Conservation (phyloP, 2,113 vertebrate species). For the Rhabdornis inornatus region DNA sequence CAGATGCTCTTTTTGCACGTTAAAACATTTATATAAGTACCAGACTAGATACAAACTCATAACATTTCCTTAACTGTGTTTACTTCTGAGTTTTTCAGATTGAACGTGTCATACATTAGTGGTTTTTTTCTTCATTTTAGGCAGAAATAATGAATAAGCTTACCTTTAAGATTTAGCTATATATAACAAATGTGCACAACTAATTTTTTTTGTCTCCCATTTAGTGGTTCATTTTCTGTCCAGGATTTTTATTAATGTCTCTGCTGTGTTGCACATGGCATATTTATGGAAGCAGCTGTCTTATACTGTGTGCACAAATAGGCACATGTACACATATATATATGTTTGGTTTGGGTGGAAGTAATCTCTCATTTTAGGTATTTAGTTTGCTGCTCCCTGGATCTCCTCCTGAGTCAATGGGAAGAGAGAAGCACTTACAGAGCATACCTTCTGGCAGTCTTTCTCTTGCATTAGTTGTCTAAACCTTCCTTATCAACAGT, state of each 20-base stretch:
- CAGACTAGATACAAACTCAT: neutral
- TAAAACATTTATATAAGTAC: slow-evolving; percentile 41
- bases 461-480: neutral
- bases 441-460: neutral
- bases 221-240: slow-evolving; percentile 27
- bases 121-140: neutral
- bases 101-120: neutral
- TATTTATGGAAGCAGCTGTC: slow-evolving; percentile 24
- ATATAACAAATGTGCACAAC: neutral
- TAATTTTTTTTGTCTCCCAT: neutral
- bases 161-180: neutral
- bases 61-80: slow-evolving; percentile 21
- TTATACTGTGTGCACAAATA: neutral
- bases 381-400: neutral
- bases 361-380: neutral
- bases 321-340: neutral
- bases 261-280: neutral
- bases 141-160: slow-evolving; percentile 4
- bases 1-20: slow-evolving; percentile 53
- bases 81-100: slow-evolving; percentile 1
- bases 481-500: neutral
- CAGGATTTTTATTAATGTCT: slow-evolving; percentile 28
- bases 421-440: neutral
- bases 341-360: neutral
- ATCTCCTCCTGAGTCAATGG: neutral